Conservation (phyloP, 2,113 vertebrate species). For the Oenanthe melanoleuca region DNA sequence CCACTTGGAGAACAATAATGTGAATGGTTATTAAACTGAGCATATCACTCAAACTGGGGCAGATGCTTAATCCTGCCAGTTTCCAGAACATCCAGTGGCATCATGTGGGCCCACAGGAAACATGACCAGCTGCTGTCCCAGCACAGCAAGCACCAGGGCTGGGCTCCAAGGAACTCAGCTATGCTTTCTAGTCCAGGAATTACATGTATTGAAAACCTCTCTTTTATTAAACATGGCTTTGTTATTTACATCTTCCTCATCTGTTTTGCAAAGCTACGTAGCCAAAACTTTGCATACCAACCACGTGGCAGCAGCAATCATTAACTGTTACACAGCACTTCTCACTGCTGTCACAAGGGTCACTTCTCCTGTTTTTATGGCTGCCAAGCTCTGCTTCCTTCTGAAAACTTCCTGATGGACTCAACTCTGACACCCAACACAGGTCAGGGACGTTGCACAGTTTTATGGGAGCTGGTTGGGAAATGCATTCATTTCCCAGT, state of each 20-base stretch:
- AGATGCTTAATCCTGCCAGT: neutral
- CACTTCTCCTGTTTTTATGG: neutral
- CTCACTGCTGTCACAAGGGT: neutral
- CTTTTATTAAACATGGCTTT: neutral
- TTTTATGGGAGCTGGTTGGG: neutral
- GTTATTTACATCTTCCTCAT: neutral
- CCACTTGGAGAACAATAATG: accelerated
- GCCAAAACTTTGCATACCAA: neutral
- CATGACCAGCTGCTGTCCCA: neutral
- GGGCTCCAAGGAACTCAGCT: neutral
- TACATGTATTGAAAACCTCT: neutral
- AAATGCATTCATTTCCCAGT: neutral
- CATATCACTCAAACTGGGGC: neutral
- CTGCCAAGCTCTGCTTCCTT: neutral
- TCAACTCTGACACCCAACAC: neutral
- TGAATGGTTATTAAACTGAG: neutral
- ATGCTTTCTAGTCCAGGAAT: neutral
- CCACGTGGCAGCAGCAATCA: neutral
- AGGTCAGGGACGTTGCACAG: accelerated
- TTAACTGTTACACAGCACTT: too few relatives aligned
- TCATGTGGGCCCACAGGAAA: neutral
- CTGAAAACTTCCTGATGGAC: neutral
- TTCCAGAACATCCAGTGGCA: neutral
- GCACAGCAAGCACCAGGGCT: neutral
- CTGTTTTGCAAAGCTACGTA: neutral